A percentile compares a stretch with the other conserved stretches of the same genome.
These are phyloP conservation scores for Ptychodera flava DNA, from an alignment of 35 echinoderm and acorn worm species.

Conservation along the genomic window DNA sequence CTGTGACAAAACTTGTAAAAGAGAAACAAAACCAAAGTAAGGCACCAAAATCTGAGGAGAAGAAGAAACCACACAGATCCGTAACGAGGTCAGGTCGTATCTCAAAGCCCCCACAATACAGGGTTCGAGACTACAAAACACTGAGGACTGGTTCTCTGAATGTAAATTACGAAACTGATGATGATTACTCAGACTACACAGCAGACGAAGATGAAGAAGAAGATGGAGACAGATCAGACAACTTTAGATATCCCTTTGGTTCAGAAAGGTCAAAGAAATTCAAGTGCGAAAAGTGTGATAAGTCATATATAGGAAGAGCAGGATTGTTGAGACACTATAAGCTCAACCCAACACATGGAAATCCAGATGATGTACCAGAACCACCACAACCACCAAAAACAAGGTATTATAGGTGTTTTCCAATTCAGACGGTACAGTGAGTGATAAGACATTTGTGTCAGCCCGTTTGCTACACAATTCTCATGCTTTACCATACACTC, in stretches of 20 bases:
- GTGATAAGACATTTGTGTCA: too few species aligned
- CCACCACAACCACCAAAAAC: neutral
- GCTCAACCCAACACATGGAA: constrained; percentile 47
- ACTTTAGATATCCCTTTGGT: constrained; percentile 1
- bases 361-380: constrained; percentile 12
- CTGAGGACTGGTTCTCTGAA: constrained; percentile 21
- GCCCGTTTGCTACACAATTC: too few species aligned
- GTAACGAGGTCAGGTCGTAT: constrained; percentile 83
- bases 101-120: constrained; percentile 71
- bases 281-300: constrained; percentile 62
- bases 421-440: too few species aligned
- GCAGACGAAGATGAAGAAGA: constrained; percentile 22
- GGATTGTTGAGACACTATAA: constrained; percentile 52
- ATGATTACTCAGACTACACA: constrained; percentile 39
- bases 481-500: too few species aligned
- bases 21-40: constrained; percentile 19
- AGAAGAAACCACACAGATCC: constrained; percentile 47
- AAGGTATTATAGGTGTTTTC: too few species aligned
- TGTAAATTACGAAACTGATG: constrained; percentile 27
- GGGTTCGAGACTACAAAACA: constrained; percentile 66
- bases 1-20: neutral
- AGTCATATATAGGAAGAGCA: constrained; percentile 57
- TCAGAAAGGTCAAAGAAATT: constrained; percentile 27
- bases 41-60: constrained; percentile 19
- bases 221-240: neutral